A percentile compares a stretch with the other conserved stretches of the same genome.
phyloP scores from a whole-genome alignment of 2,888 invertebrate species.

The Actias luna region DNA sequence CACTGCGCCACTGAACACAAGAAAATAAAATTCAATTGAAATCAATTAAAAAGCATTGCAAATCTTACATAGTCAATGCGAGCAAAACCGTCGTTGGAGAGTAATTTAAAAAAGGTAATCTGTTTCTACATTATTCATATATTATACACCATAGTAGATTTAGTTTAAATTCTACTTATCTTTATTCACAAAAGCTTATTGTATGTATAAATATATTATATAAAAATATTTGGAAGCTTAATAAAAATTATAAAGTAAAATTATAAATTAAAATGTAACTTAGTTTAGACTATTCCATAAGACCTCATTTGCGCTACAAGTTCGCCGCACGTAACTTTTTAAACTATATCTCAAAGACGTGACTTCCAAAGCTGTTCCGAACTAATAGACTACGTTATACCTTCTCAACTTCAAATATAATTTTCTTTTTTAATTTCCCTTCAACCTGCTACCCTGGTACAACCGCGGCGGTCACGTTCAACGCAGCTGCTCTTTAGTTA shows the following conservation, averaged over 20 bases:
- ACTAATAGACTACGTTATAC: conserved; percentile 37
- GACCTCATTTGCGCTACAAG: conserved; percentile 11
- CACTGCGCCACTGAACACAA: no score
- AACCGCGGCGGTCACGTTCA: conserved; percentile 49
- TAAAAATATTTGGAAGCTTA: neutral
- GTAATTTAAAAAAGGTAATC: no score
- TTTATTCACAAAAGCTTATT: no score
- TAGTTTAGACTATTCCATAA: neutral
- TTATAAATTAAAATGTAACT: neutral
- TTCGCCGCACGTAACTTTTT: conserved; percentile 18
- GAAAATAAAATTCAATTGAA: no score
- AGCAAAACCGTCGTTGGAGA: no score
- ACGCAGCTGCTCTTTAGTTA: conserved; percentile 53
- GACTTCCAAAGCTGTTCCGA: conserved; percentile 37
- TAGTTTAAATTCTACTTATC: no score
- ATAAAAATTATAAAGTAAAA: conserved; percentile 4
- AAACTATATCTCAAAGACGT: conserved; percentile 38
- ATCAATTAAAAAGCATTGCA: no score
- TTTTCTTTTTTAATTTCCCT: conserved; percentile 45
- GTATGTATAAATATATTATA: no score
- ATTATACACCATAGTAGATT: no score
- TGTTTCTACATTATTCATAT: no score
- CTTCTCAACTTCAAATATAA: conserved; percentile 32
- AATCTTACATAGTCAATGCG: no score
- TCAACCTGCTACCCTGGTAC: conserved; percentile 39